Evolutionary conservation across 2,113 vertebrate genomes (phyloP).

Genomic region (Callopanchax toddi): DNA sequence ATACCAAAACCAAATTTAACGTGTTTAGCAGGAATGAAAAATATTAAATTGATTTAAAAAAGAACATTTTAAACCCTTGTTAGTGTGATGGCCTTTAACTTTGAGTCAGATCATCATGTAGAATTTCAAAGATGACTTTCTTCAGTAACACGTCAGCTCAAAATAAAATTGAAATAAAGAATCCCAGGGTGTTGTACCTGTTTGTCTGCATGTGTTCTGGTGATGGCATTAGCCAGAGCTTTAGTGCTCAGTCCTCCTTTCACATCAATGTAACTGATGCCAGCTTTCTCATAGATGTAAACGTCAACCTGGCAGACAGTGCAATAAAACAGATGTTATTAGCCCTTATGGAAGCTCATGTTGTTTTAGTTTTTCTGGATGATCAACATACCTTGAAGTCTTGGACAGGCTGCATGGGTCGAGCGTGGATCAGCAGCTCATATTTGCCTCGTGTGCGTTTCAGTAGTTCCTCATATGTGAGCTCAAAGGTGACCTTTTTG

Average conservation of each 20-base stretch:
- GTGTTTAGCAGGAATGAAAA: too few relatives aligned
- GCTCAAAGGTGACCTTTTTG: slow-evolving; percentile 90
- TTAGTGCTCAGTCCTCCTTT: slow-evolving; percentile 84
- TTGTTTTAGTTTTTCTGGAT: neutral
- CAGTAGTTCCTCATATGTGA: slow-evolving; percentile 92
- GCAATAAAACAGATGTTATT: slow-evolving; percentile 30
- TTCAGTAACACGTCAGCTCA: too few relatives aligned
- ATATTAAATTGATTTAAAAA: too few relatives aligned
- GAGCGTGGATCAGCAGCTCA: slow-evolving; percentile 88
- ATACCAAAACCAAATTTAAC: too few relatives aligned
- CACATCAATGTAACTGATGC: slow-evolving; percentile 83
- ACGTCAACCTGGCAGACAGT: slow-evolving; percentile 82
- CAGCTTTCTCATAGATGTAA: slow-evolving; percentile 86
- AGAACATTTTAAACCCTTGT: too few relatives aligned
- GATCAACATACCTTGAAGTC: slow-evolving; percentile 83
- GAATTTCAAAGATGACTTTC: neutral
- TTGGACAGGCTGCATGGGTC: slow-evolving; percentile 87
- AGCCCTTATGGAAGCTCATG: neutral
- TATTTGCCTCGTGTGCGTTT: slow-evolving; percentile 88
- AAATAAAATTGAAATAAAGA: neutral
- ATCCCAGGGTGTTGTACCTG: slow-evolving; percentile 76
- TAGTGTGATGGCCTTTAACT: too few relatives aligned
- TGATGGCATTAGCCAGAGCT: slow-evolving; percentile 79
- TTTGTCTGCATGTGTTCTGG: slow-evolving; percentile 78
- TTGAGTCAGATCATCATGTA: too few relatives aligned